Evolutionary conservation across 1,140 invertebrate genomes (phyloP).

Genomic region (Caenorhabditis elegans): WBcel235 BX284605.5:9241001-9241500

Average conservation of each 20-base stretch:
- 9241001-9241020: background rate
- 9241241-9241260: background rate
- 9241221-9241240: slow-evolving; percentile 23
- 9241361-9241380: background rate
- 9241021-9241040: slow-evolving; percentile 28
- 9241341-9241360: background rate
- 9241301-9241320: background rate
- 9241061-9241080: slow-evolving; percentile 32
- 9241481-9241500: background rate
- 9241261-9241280: background rate
- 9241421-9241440: background rate
- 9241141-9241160: slow-evolving; percentile 37
- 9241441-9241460: background rate
- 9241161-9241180: slow-evolving; percentile 36
- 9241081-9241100: slow-evolving; percentile 38
- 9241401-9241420: background rate
- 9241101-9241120: slow-evolving; percentile 32
- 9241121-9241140: background rate
- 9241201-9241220: slow-evolving; percentile 36
- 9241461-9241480: slow-evolving; percentile 1
- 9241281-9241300: background rate
- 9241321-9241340: background rate
- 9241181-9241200: slow-evolving; percentile 24
- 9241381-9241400: background rate
- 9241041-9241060: slow-evolving; percentile 16